phyloP scores from a whole-genome alignment of 2,113 vertebrate species.

The Columba janthina region DNA sequence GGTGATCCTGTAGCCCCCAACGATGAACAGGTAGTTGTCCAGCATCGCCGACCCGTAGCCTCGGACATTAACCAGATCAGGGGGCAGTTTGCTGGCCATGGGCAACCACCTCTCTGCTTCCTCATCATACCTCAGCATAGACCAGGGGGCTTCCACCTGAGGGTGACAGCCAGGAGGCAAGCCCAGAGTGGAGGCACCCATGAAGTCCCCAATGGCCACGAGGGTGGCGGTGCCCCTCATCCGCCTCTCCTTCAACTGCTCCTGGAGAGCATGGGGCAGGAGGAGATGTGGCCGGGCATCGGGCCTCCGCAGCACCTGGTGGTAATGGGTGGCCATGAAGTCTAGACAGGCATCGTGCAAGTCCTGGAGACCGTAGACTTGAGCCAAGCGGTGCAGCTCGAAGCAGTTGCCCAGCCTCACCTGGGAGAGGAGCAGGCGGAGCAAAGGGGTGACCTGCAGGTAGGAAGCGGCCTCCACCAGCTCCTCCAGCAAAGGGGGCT shows the following conservation, averaged over 20 bases:
- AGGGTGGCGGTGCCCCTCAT: constrained; percentile 86
- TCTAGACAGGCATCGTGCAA: constrained; percentile 83
- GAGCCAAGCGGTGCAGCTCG: constrained; percentile 86
- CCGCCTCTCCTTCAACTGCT: constrained; percentile 82
- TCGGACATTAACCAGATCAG: constrained; percentile 87
- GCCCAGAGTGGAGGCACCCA: constrained; percentile 68
- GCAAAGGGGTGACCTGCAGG: constrained; percentile 90
- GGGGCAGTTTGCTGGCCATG: constrained; percentile 82
- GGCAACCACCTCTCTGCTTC: constrained; percentile 86
- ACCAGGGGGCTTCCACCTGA: constrained; percentile 81
- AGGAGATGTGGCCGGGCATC: constrained; percentile 77
- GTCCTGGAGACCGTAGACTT: constrained; percentile 89
- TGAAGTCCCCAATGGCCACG: constrained; percentile 86
- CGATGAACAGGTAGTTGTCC: constrained; percentile 95
- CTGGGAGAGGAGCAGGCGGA: constrained; percentile 86
- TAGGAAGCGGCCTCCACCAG: constrained; percentile 93
- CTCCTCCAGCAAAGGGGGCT: constrained; percentile 79
- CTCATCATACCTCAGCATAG: constrained; percentile 89
- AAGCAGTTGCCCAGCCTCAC: constrained; percentile 88
- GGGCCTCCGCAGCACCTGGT: constrained; percentile 84
- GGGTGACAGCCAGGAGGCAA: constrained; percentile 50
- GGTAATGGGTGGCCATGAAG: constrained; percentile 88
- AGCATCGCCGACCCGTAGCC: constrained; percentile 87
- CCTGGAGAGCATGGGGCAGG: constrained; percentile 70
- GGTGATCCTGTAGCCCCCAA: constrained; percentile 88